phyloP scores from a whole-genome alignment of 2,888 invertebrate species.

The Ethmia dodecea region DNA sequence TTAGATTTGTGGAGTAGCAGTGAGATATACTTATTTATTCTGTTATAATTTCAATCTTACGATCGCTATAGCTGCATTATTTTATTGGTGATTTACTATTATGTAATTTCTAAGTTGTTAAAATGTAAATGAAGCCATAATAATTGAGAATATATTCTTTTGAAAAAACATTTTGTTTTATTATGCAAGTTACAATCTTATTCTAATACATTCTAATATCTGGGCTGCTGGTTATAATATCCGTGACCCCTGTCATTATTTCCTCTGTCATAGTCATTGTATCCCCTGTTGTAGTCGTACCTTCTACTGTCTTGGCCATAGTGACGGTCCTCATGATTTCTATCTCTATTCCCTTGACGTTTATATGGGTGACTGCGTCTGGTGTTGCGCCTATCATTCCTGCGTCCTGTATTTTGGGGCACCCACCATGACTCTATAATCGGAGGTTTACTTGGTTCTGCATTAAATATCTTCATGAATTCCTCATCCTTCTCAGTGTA shows the following conservation, averaged over 20 bases:
- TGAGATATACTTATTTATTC: conserved; percentile 72
- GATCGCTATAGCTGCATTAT: conserved; percentile 70
- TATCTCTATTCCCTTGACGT: conserved; percentile 23
- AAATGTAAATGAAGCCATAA: conserved; percentile 77
- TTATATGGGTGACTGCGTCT: conserved; percentile 36
- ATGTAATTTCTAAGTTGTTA: conserved; percentile 75
- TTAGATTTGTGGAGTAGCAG: conserved; percentile 73
- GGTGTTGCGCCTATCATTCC: conserved; percentile 46
- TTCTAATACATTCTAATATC: conserved; percentile 22
- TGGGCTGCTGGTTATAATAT: conserved; percentile 25
- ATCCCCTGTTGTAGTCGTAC: conserved; percentile 22
- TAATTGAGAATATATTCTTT: conserved; percentile 77
- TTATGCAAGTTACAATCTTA: conserved; percentile 23
- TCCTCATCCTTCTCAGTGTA: conserved; percentile 80
- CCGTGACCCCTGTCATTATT: conserved; percentile 23
- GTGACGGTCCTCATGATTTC: conserved; percentile 25
- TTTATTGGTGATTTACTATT: conserved; percentile 73
- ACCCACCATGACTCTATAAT: conserved; percentile 78
- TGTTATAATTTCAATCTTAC: conserved; percentile 60
- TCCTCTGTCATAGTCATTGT: conserved; percentile 28
- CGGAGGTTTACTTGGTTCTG: conserved; percentile 70
- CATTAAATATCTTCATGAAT: conserved; percentile 71
- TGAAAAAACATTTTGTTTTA: conserved; percentile 48
- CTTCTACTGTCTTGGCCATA: conserved; percentile 23
- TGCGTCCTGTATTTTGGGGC: conserved; percentile 36